phyloP scores from a whole-genome alignment of 2,113 vertebrate genomes.

The Romanogobio albipinnatus region DNA sequence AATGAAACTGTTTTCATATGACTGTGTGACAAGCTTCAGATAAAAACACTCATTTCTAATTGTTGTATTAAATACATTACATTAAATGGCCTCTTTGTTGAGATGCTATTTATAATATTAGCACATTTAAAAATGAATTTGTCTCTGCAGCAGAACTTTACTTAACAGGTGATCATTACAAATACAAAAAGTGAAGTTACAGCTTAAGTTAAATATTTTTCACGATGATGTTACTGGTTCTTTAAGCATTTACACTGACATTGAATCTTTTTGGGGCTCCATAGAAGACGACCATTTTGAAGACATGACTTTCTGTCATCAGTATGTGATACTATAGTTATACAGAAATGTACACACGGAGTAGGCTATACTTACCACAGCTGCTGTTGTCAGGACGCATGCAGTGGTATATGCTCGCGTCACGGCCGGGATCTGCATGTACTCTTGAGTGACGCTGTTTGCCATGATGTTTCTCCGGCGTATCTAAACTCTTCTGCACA shows the following conservation, averaged over 20 bases:
- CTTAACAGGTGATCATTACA: too few species aligned
- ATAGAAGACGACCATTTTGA: not conserved
- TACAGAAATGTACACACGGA: not conserved
- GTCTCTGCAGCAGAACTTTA: too few species aligned
- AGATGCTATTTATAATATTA: not conserved
- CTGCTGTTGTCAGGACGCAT: conserved; percentile 94
- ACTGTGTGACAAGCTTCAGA: not conserved
- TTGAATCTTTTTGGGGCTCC: not conserved
- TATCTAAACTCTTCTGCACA: not conserved
- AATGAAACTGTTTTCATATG: not conserved
- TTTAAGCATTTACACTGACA: not conserved
- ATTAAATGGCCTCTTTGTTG: not conserved
- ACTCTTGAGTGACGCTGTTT: conserved; percentile 78
- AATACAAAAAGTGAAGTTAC: not conserved
- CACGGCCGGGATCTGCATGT: conserved; percentile 92
- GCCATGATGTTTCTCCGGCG: conserved; percentile 26
- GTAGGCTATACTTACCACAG: conserved; percentile 86
- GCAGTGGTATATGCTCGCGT: conserved; percentile 94
- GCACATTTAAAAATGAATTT: not conserved
- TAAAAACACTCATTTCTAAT: not conserved
- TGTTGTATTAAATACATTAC: not conserved
- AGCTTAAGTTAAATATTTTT: not conserved
- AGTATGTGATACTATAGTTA: not conserved
- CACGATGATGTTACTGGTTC: not conserved
- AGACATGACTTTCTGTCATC: not conserved